Base-by-base conservation (phyloP, 2,113 vertebrate species). In the Casuarius casuarius region DNA sequence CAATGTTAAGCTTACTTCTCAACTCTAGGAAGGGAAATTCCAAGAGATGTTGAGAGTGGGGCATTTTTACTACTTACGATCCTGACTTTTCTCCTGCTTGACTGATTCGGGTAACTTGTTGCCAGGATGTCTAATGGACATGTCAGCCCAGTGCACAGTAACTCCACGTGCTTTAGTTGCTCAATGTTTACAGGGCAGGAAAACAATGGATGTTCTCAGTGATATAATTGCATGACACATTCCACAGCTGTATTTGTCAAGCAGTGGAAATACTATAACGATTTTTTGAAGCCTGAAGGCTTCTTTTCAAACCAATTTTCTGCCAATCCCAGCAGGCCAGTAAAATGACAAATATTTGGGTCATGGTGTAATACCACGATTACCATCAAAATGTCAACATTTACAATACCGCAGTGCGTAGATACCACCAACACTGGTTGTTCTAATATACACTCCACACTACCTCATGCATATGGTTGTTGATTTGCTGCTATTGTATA, bases 1-100 rank as follows among this genome's bases (percentile, higher is more conserved):
- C 66, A 19, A 35, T 7, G 49, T 46, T 67, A 67, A 63, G 29
- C 70, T 71, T 66, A 52, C 18, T 40, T 68, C 62, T 51, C 13
- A 68, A 28, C 46, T 35, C 0, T 1, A 28, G 15, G 73, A 77
- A 83, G n/a, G 59, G 79, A 87, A 71, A 83, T 62, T 84, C 49
- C 18, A 4, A 71, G 65, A 70, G 42, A 40, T 5, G 3, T 4
- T 0, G 1, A 26, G 5, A 79, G 46, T 2, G 0, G 77, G 17
- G 44, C 1, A 10, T 40, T 82, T 82, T 71, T 78, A 62, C 78
- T 72, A n/a, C 48, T 61, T 26, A 40, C 2, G 31, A 80, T 51
- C 66, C 58, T 49, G 33, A 65, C 51, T 90, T 90, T 93, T 91
- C 70, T 75, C 58, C 80, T 65, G 90, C 46, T 16, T 63, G 68